Evolutionary conservation across 2,797 vertebrate species (phyloP).

Genomic region (Dipus sagitta): DNA sequence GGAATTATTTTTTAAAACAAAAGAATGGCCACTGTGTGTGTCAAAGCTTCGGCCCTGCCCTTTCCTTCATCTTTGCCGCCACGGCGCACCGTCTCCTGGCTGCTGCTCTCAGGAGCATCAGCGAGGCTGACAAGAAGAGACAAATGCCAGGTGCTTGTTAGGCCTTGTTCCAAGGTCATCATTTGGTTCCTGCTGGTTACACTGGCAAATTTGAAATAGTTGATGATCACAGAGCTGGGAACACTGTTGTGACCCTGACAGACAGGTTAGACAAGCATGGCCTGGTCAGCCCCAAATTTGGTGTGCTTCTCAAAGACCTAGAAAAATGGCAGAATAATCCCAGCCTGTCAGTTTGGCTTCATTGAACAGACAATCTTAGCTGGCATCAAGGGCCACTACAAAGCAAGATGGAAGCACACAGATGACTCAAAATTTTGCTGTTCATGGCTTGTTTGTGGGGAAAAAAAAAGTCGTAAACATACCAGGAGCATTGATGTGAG

Average conservation of each 20-base stretch:
- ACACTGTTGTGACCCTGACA: not conserved
- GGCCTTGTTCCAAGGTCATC: not conserved
- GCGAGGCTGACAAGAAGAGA: no score
- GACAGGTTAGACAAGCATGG: not conserved
- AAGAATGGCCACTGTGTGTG: not conserved
- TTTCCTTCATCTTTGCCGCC: not conserved
- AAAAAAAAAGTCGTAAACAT: no score
- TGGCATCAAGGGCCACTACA: not conserved
- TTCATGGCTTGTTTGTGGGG: no score
- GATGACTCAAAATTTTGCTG: not conserved
- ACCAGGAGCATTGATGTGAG: no score
- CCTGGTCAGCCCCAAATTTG: not conserved
- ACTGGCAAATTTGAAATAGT: not conserved
- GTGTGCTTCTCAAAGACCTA: not conserved
- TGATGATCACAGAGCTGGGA: not conserved
- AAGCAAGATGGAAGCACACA: not conserved
- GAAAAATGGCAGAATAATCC: not conserved
- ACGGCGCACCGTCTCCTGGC: no score
- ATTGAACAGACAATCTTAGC: not conserved
- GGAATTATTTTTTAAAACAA: slow-evolving; percentile 10
- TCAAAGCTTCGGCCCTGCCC: not conserved
- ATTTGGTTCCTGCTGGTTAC: not conserved
- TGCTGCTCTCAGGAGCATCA: not conserved
- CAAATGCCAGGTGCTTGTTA: not conserved
- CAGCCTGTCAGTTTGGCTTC: not conserved